phyloP scores from a whole-genome alignment of 2,113 vertebrate genomes.

The Chamaea fasciata region DNA sequence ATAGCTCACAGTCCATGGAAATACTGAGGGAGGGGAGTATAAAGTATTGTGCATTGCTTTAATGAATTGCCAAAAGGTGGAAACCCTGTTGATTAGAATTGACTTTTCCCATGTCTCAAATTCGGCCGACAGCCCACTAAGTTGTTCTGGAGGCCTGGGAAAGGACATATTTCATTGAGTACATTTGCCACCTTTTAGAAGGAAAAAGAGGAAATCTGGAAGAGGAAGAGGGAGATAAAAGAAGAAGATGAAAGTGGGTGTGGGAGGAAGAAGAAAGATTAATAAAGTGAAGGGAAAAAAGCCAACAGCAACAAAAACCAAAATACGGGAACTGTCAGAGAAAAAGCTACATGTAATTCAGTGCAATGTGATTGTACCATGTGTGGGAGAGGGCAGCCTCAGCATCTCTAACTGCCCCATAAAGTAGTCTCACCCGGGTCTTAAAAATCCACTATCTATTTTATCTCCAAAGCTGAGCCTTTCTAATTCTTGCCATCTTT shows the following conservation, averaged over 20 bases:
- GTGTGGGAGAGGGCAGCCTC: background rate
- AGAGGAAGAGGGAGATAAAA: background rate
- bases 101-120: constrained; percentile 49
- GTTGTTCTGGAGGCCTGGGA: constrained; percentile 40
- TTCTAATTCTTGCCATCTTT: background rate
- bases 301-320: background rate
- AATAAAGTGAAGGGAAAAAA: background rate
- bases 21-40: background rate
- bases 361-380: background rate
- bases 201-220: background rate
- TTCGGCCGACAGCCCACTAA: background rate
- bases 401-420: background rate
- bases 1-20: constrained; percentile 28
- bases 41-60: background rate
- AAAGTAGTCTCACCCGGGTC: background rate
- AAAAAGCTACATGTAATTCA: background rate
- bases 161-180: background rate
- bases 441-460: background rate
- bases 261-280: background rate
- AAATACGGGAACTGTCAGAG: background rate
- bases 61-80: constrained; percentile 32
- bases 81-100: background rate
- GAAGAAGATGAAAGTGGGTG: background rate
- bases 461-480: background rate
- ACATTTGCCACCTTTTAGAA: background rate